Percentiles rank a stretch among this genome's conserved stretches.
Evolutionary conservation across 2,113 vertebrate species (phyloP).

Genomic region (Sinocyclocheilus anophthalmus): DNA sequence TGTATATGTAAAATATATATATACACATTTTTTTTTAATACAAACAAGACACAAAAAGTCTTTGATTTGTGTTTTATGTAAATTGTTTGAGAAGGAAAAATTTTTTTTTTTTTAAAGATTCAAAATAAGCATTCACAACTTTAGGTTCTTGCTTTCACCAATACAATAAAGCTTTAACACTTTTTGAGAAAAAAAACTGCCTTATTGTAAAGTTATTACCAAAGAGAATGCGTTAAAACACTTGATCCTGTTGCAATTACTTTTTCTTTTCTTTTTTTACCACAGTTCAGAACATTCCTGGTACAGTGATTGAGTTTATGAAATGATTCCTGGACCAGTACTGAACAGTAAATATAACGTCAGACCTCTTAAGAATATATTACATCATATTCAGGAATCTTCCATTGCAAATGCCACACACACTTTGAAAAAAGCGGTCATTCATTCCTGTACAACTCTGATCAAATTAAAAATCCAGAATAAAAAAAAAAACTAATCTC

Average conservation of each 20-base stretch:
- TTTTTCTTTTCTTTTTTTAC: constrained; percentile 5
- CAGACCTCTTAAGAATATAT: constrained; percentile 62
- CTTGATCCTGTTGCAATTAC: background rate
- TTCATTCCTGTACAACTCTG: constrained; percentile 60
- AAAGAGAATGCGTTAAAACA: constrained; percentile 6
- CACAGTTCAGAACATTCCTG: constrained; percentile 61
- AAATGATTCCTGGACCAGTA: constrained; percentile 40
- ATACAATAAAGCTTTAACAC: constrained; percentile 49
- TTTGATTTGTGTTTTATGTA: constrained; percentile 68
- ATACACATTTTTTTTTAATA: no score
- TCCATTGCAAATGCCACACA: constrained; percentile 45
- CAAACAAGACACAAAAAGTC: background rate
- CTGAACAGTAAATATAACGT: constrained; percentile 46
- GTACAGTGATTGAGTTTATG: constrained; percentile 51
- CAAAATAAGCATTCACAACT: constrained; percentile 49
- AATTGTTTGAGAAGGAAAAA: constrained; percentile 62
- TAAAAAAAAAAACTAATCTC: constrained; percentile 53
- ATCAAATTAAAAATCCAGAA: constrained; percentile 72
- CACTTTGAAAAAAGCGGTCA: constrained; percentile 57
- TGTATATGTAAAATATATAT: no score
- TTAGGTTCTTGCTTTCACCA: background rate
- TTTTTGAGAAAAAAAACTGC: constrained; percentile 25
- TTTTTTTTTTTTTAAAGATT: constrained; percentile 52
- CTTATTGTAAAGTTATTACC: constrained; percentile 1
- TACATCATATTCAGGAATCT: constrained; percentile 62